Percentiles rank a stretch among this genome's conserved stretches.
Evolutionary conservation across 2,113 vertebrate genomes (phyloP).

Genomic region (Phocoena sinus): DNA sequence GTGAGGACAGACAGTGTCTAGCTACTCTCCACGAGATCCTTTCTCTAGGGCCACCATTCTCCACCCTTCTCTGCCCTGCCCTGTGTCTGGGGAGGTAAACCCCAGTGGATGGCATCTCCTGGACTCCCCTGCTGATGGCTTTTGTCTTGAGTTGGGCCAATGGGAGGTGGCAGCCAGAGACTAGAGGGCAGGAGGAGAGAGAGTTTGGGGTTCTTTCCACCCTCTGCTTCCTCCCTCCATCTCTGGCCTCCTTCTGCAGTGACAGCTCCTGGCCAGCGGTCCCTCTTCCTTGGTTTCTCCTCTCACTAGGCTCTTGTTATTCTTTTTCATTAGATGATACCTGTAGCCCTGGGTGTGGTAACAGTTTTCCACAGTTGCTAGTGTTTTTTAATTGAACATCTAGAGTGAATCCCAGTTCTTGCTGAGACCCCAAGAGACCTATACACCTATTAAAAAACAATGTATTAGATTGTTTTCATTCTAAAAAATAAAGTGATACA

Average conservation of each 20-base stretch:
- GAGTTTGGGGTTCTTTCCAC: no score
- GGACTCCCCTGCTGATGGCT: neutral
- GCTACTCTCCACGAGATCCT: fast-evolving
- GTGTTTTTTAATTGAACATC: neutral
- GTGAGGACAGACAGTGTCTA: neutral
- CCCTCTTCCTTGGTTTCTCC: neutral
- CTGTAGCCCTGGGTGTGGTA: neutral
- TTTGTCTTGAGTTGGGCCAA: neutral
- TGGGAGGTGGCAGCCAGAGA: neutral
- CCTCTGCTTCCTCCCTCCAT: fast-evolving
- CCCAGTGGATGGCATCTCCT: neutral
- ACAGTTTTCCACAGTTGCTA: neutral
- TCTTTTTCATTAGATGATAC: neutral
- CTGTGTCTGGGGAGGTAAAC: neutral
- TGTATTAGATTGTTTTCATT: neutral
- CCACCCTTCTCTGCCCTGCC: neutral
- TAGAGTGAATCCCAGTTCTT: conserved; percentile 9
- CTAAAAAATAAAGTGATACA: neutral
- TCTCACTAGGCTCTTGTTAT: neutral
- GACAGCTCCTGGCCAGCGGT: neutral
- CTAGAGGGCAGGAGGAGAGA: neutral
- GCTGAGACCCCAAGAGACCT: neutral
- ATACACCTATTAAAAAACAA: neutral
- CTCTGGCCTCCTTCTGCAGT: neutral
- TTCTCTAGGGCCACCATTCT: neutral